Percentiles rank a stretch among this genome's conserved stretches.
phyloP scores from a whole-genome alignment of 1,140 invertebrate genomes.

The Cydia splendana region DNA sequence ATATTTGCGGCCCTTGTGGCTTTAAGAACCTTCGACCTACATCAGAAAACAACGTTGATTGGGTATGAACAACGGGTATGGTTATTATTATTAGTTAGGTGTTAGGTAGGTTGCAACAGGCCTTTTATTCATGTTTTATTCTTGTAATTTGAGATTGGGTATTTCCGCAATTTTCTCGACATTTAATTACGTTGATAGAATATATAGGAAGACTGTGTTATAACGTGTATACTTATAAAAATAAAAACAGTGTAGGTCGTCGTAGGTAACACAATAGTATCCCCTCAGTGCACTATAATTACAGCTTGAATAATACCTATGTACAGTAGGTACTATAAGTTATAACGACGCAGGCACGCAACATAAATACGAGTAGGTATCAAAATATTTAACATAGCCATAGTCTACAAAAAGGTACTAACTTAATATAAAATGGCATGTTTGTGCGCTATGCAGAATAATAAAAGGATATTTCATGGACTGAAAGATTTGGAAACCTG shows the following conservation, averaged over 20 bases:
- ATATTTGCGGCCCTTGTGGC: conserved; percentile 2
- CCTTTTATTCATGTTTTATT: too few relatives aligned
- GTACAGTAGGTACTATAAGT: background rate
- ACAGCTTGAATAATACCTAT: background rate
- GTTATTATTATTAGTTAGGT: too few relatives aligned
- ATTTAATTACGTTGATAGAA: background rate
- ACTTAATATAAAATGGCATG: background rate
- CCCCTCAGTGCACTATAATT: conserved; percentile 11
- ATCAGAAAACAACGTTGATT: background rate
- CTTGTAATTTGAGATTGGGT: too few relatives aligned
- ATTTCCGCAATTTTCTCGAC: too few relatives aligned
- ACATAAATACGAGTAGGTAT: background rate
- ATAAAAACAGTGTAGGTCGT: background rate
- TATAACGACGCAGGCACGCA: background rate
- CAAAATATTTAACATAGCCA: background rate
- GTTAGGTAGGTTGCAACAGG: too few relatives aligned
- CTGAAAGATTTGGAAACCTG: conserved; percentile 15
- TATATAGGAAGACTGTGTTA: background rate
- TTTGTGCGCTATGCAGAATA: background rate
- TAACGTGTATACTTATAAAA: too few relatives aligned
- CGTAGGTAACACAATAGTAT: background rate
- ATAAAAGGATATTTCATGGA: background rate
- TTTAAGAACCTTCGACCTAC: conserved; percentile 2
- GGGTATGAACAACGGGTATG: too few relatives aligned
- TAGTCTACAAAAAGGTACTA: background rate